Conservation (phyloP, 2,888 invertebrate genomes). For the Hyppa rectilinea region DNA sequence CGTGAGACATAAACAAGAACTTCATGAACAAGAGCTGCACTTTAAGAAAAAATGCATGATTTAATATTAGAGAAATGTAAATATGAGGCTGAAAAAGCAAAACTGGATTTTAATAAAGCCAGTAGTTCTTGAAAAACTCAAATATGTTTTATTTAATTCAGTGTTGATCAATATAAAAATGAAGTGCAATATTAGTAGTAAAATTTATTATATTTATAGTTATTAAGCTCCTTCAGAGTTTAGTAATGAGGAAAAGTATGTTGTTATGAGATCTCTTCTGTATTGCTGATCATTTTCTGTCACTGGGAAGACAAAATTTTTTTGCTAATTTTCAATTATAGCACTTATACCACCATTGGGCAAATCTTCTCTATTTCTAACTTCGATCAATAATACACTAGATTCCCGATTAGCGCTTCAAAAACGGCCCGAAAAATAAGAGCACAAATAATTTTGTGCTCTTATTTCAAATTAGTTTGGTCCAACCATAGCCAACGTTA, state of each 20-base stretch:
- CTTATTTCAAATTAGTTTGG: no score
- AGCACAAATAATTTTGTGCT: no score
- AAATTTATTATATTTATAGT: background rate
- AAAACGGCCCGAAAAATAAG: no score
- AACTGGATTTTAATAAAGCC: background rate
- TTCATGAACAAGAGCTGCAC: background rate
- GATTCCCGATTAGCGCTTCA: no score
- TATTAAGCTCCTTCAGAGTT: background rate
- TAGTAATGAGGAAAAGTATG: slow-evolving; percentile 3
- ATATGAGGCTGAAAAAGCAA: background rate
- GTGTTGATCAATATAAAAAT: background rate
- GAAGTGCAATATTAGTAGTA: background rate
- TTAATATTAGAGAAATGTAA: slow-evolving; percentile 1
- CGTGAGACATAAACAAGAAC: background rate
- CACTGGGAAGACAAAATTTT: slow-evolving; percentile 1
- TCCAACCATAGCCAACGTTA: no score
- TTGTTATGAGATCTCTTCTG: background rate
- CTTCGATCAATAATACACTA: no score
- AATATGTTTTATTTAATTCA: background rate
- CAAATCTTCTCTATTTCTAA: slow-evolving; percentile 5
- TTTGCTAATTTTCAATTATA: background rate
- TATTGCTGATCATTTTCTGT: slow-evolving; percentile 2
- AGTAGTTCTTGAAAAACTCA: background rate
- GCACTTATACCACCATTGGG: background rate
- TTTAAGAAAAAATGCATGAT: background rate